Base-by-base conservation (phyloP, 2,113 vertebrate species). In the Atrichornis clamosus region DNA sequence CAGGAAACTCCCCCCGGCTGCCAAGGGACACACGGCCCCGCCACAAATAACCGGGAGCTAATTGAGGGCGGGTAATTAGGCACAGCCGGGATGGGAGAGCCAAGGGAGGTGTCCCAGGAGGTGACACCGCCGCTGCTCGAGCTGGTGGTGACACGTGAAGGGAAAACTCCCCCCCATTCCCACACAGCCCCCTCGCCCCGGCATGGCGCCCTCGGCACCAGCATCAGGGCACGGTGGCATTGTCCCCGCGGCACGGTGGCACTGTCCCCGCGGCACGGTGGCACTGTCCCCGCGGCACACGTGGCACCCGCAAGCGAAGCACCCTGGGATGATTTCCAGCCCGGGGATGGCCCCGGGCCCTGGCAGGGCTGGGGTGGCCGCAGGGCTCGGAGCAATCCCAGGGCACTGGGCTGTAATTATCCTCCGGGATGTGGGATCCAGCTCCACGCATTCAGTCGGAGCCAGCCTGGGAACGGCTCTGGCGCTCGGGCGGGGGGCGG, bases 401-500 rank as follows among this genome's bases (percentile, higher is more conserved):
- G 21, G 74, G 58, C 14, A 0, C 72, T 15, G 46, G 90, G 76
- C 73, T 69, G 41, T 32, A 15, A 86, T 93, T 84, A 47, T 26
- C 79, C 75, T 2, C 3, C 0, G 15, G 60, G 60, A 37, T 75
- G 50, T 6, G 6, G 89, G 75, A 37, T 81, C 49, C 32, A 1
- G 49, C 58, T 55, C n/a, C 76, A 14, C 6, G 0, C 4, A 0
- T 6, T 15, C 59, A 52, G 19, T 5, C 7, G 6, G n/a, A 22
- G 47, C 53, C 87, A 42, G 87, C 11, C 67, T 23, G 50, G 65
- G 72, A 92, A 90, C 33, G 85, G 83, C 86, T 28, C 35, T 0
- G 1, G 52, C 0, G 21, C 77, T 15, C 15, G 15, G 42, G 44
- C 1, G 2, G n/a, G 49, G 4, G 2, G 35, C 9, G 56, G 73